Evolutionary conservation across 2,888 invertebrate genomes (phyloP).

Genomic region (Lepidochrysops patricia): DNA sequence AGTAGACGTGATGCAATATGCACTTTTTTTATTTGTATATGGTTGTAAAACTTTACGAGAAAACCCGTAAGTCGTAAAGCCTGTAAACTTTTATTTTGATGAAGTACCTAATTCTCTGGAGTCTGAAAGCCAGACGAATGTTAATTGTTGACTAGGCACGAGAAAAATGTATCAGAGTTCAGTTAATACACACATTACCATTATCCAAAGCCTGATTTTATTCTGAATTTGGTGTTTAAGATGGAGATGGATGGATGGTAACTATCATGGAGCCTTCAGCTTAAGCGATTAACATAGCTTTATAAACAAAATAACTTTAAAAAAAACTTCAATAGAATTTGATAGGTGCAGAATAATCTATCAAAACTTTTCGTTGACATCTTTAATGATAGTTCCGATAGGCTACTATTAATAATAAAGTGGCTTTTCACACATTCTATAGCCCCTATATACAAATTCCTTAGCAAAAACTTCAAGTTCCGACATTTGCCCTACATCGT

Average conservation of each 20-base stretch:
- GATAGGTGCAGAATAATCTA: background rate
- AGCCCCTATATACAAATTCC: background rate
- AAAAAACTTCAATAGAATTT: no score
- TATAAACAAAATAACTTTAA: no score
- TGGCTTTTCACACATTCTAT: background rate
- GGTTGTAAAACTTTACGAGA: background rate
- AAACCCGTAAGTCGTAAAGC: background rate
- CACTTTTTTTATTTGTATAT: background rate
- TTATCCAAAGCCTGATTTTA: no score
- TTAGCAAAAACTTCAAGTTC: background rate
- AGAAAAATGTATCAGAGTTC: no score
- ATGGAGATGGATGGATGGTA: no score
- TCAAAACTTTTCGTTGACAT: background rate
- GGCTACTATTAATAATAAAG: background rate
- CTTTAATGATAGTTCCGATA: background rate
- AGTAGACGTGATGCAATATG: no score
- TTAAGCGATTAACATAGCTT: no score
- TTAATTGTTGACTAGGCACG: background rate
- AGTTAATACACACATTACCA: no score
- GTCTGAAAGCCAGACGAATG: background rate
- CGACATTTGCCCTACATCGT: slow-evolving; percentile 1
- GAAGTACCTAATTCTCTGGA: background rate
- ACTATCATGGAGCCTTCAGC: no score
- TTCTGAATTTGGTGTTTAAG: no score
- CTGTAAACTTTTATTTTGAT: background rate